Percentiles rank a stretch among this genome's conserved stretches.
These are phyloP conservation scores for Nemopilema nomurai DNA, from an alignment of 30 jellyfish, hydroid and myxozoan genomes.

Conservation along the genomic window DNA sequence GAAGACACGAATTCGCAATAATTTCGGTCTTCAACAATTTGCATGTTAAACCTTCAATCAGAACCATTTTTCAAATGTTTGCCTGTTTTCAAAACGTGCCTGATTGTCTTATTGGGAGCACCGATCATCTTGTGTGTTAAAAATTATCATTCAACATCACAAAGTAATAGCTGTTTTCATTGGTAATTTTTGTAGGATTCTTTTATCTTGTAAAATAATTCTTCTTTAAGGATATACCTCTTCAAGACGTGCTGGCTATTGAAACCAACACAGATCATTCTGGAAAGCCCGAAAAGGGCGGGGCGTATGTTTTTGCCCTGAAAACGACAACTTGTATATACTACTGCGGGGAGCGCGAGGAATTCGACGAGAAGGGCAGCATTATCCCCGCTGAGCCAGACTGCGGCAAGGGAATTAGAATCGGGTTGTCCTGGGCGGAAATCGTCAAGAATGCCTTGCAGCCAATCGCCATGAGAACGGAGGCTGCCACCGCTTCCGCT, in stretches of 20 bases:
- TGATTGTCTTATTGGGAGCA: too few relatives aligned
- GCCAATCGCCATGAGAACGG: conserved; percentile 81
- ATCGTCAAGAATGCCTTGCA: conserved; percentile 84
- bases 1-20: too few relatives aligned
- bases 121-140: too few relatives aligned
- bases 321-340: conserved; percentile 71
- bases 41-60: too few relatives aligned
- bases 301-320: conserved; percentile 89
- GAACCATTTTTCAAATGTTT: too few relatives aligned
- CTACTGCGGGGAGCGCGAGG: conserved; percentile 96
- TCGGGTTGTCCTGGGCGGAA: conserved; percentile 98
- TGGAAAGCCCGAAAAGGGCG: conserved; percentile 90
- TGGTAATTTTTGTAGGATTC: too few relatives aligned
- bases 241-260: conserved; percentile 84
- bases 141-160: too few relatives aligned
- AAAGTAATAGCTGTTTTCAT: too few relatives aligned
- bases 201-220: neutral
- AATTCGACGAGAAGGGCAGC: conserved; percentile 84
- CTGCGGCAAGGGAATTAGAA: conserved; percentile 92
- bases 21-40: too few relatives aligned
- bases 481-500: conserved; percentile 65
- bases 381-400: conserved; percentile 92
- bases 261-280: conserved; percentile 94
- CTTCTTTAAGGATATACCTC: conserved; percentile 80
- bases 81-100: too few relatives aligned